Base-by-base conservation (phyloP, 37 sponge, comb jelly and placozoan species). In the Spongia lamella region DNA sequence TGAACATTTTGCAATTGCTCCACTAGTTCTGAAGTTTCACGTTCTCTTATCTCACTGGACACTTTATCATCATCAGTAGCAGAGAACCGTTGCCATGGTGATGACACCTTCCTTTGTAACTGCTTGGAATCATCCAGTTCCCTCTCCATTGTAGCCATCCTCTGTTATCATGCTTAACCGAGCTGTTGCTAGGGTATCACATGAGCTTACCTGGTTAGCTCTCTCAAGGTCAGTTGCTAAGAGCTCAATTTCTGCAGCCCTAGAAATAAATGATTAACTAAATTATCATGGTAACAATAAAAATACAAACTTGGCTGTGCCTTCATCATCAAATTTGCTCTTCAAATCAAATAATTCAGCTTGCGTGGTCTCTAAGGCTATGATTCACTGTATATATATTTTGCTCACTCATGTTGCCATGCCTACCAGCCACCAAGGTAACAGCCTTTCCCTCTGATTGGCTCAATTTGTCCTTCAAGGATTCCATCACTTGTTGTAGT, bases 321-420 rank as follows among this genome's bases (percentile, higher is more conserved):
- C 71, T 24, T 89, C 90, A 6, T 86, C 93, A 36, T 96, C 96
- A 84, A 80, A 88, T 71, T 86, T 96, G 33, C 78, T 83, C 83
- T 96, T 96, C 34, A 96, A 59, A 38, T 96, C 96, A 83, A 96
- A 85, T 34, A 96, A 75, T 40, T 96, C 96, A 29, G 85, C 74
- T 35, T 96, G 94, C 16, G 93, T 83, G 3, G 83, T 52, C 53
- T 96, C 90, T n/a, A 96, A 67, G 17, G 96, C 94, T 92, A 50
- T 9, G 47, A 43, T 43, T 43, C n/a, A n/a, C n/a, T n/a, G 9
- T 1, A 16, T 40, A 47, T 31, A 35, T 19, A 54, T 17, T 35
- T 26, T 2, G 15, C n/a, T 36, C 31, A 56, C 9, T 32, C 53
- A 0, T 29, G 13, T 5, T 7, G 7, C 5, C 34, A 33, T 31